These are phyloP conservation scores for Carcharodon carcharias DNA, from an alignment of 2,797 vertebrate species.

Conservation along the genomic window DNA sequence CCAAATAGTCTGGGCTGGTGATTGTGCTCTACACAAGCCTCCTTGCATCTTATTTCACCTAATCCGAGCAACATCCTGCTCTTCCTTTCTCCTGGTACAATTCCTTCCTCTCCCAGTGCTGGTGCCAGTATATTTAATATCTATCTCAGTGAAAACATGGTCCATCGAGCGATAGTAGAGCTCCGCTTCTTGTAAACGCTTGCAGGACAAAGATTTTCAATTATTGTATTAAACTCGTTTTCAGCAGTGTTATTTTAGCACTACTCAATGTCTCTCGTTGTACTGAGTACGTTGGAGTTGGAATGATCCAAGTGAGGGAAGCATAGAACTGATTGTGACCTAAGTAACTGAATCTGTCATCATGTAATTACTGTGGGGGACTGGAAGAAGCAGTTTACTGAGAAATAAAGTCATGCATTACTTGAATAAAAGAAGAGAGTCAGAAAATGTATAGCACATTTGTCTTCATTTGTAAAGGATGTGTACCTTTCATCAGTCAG, in stretches of 20 bases:
- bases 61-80: neutral
- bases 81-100: neutral
- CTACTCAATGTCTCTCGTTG: neutral
- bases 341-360: neutral
- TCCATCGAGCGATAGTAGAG: neutral
- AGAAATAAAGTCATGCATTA: neutral
- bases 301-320: neutral
- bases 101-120: neutral
- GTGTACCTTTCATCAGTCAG: neutral
- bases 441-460: neutral
- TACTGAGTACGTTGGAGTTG: neutral
- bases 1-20: neutral
- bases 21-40: neutral
- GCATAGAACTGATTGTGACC: neutral
- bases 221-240: neutral
- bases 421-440: neutral
- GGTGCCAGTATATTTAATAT: constrained; percentile 2
- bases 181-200: neutral
- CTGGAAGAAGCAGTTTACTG: neutral
- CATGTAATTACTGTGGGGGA: neutral
- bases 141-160: neutral
- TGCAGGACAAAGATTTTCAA: neutral
- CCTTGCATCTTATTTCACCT: neutral
- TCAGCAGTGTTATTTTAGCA: neutral
- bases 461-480: neutral